Evolutionary conservation across 2,797 vertebrate species (phyloP).

Genomic region (Rhyacichthys aspro): DNA sequence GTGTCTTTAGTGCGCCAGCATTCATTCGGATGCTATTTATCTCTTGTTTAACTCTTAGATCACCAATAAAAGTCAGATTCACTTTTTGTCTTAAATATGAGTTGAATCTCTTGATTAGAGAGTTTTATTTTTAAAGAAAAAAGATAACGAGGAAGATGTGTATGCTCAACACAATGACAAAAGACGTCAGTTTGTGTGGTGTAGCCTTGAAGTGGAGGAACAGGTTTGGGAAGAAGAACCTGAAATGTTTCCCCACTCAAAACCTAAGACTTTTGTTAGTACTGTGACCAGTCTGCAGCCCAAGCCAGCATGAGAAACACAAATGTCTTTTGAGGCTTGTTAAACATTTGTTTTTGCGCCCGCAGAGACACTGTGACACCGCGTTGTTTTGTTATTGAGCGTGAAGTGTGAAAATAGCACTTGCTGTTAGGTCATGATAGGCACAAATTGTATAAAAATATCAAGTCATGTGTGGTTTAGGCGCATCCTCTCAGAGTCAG

Average conservation of each 20-base stretch:
- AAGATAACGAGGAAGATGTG: background rate
- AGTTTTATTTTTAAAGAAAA: background rate
- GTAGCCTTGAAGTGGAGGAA: conserved; percentile 63
- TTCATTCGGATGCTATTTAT: background rate
- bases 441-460: conserved; percentile 1
- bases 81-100: no score
- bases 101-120: background rate
- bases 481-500: conserved; percentile 4
- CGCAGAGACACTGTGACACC: conserved; percentile 5
- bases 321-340: conserved; percentile 40
- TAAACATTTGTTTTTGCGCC: conserved; percentile 6
- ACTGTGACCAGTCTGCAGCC: conserved; percentile 24
- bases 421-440: background rate
- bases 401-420: conserved; percentile 6
- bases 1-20: no score
- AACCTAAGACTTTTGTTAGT: conserved; percentile 16
- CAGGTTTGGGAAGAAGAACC: conserved; percentile 81
- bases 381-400: conserved; percentile 3
- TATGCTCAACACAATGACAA: conserved; percentile 7
- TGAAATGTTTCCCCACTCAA: conserved; percentile 62
- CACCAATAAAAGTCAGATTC: no score
- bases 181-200: conserved; percentile 28
- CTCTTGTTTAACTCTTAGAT: no score
- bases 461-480: conserved; percentile 7
- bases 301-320: conserved; percentile 36